A percentile compares a stretch with the other conserved stretches of the same genome.
Conservation (phyloP, 2,113 vertebrate genomes). For the Pseudolaguvia tuberculata region DNA sequence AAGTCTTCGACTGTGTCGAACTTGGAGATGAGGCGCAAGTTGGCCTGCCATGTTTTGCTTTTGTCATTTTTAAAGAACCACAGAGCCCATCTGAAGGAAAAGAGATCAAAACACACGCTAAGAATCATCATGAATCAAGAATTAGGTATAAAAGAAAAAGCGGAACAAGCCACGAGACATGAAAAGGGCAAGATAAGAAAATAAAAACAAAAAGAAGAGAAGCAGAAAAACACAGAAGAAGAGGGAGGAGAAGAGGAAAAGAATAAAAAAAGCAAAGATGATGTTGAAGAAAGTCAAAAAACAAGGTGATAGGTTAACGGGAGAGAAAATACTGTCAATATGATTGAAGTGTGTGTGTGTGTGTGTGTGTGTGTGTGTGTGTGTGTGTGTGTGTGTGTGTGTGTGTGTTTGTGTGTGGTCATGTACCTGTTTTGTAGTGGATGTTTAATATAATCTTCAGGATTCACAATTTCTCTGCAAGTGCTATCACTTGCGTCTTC, state of each 20-base stretch:
- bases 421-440: slow-evolving; percentile 90
- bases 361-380: no score
- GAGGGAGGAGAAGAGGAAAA: background rate
- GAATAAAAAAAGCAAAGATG: background rate
- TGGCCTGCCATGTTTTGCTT: slow-evolving; percentile 99
- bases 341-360: no score
- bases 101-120: slow-evolving; percentile 4
- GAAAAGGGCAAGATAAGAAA: background rate
- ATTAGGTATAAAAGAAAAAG: background rate
- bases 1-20: slow-evolving; percentile 98
- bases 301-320: background rate
- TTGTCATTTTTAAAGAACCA: slow-evolving; percentile 99
- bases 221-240: background rate
- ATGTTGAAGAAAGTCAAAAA: background rate
- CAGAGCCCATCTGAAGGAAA: slow-evolving; percentile 84
- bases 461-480: slow-evolving; percentile 77
- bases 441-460: slow-evolving; percentile 91
- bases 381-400: no score
- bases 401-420: slow-evolving; percentile 21
- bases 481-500: slow-evolving; percentile 76
- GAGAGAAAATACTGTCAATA: no score
- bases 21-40: slow-evolving; percentile 95
- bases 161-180: no score
- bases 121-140: background rate
- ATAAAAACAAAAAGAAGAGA: background rate